Evolutionary conservation across 2,113 vertebrate species (phyloP), one percentile per base, ranked within the genome.

Genomic region (Bubo scandiacus): DNA sequence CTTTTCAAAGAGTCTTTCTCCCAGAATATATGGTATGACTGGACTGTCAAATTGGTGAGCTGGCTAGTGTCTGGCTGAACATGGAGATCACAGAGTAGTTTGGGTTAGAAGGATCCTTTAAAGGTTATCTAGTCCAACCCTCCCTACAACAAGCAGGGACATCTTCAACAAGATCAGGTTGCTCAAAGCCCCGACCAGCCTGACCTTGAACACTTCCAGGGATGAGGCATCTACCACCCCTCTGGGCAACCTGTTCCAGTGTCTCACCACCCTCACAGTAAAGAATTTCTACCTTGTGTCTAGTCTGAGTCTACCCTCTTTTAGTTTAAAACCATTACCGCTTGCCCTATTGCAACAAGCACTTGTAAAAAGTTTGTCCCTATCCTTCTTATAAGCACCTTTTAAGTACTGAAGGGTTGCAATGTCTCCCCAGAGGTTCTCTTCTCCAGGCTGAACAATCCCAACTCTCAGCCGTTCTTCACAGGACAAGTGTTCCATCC

Each of bases 321-420:
- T 32, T 8, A 47, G 34, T 57, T 68, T 68, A 47, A 58, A 68
- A 45, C 3, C 47, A 65, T 19, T n/a, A 30, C 2, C 4, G 11
- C 40, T n/a, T 6, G 2, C 19, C 5, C 30, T 55, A 5, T 6
- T 4, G 1, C 21, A 51, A 62, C 18, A 43, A 11, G 15, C 15
- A 6, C 27, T 32, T 8, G 10, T 19, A 40, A 51, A 30, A 81
- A 55, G 25, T 16, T 9, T 47, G 15, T 57, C 12, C 13, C 27
- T 17, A 16, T 25, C 26, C 21, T 68, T 49, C 15, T 47, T 36
- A 18, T 15, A 67, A 22, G 20, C 10, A 4, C 21, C 21, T 10
- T 47, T 21, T 16, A 66, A 66, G 7, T 26, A 55, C 2, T 49
- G 10, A 42, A 79, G 62, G 55, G 36, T 27, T 5, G 5, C 20